A percentile compares a stretch with the other conserved stretches of the same genome.
phyloP scores from a whole-genome alignment of 2,888 invertebrate genomes.

The Cabera pusaria region DNA sequence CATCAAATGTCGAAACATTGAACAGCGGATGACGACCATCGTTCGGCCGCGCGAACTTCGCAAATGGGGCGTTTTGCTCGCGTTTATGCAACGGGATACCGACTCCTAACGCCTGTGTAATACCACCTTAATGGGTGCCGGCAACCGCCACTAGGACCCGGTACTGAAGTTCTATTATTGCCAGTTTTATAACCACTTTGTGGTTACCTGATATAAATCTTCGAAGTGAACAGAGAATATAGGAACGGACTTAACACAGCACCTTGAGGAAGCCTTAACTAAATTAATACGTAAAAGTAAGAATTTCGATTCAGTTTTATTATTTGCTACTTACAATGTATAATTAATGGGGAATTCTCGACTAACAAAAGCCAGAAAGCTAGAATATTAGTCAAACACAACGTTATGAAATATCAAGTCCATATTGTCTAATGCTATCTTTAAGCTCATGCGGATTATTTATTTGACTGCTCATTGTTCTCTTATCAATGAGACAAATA shows the following conservation, averaged over 20 bases:
- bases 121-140: slow-evolving; percentile 20
- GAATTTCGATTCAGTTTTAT: no score
- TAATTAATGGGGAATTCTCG: no score
- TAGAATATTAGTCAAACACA: slow-evolving; percentile 11
- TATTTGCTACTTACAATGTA: no score
- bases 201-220: slow-evolving; percentile 7
- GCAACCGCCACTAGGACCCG: slow-evolving; percentile 14
- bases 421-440: slow-evolving; percentile 25
- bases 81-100: slow-evolving; percentile 33
- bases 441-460: slow-evolving; percentile 29
- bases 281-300: no score
- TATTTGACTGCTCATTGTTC: slow-evolving; percentile 32
- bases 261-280: slow-evolving; percentile 12
- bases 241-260: background rate
- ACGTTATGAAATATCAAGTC: slow-evolving; percentile 19
- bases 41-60: slow-evolving; percentile 17
- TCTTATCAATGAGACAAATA: slow-evolving; percentile 34
- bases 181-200: slow-evolving; percentile 10
- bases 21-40: slow-evolving; percentile 31
- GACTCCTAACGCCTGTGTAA: slow-evolving; percentile 19
- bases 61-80: slow-evolving; percentile 31
- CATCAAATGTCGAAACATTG: slow-evolving; percentile 30
- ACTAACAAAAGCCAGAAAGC: slow-evolving; percentile 6
- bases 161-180: slow-evolving; percentile 19
- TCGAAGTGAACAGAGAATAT: slow-evolving; percentile 5